Evolutionary conservation across 2,888 invertebrate genomes (phyloP).

Genomic region (Sesia bembeciformis): DNA sequence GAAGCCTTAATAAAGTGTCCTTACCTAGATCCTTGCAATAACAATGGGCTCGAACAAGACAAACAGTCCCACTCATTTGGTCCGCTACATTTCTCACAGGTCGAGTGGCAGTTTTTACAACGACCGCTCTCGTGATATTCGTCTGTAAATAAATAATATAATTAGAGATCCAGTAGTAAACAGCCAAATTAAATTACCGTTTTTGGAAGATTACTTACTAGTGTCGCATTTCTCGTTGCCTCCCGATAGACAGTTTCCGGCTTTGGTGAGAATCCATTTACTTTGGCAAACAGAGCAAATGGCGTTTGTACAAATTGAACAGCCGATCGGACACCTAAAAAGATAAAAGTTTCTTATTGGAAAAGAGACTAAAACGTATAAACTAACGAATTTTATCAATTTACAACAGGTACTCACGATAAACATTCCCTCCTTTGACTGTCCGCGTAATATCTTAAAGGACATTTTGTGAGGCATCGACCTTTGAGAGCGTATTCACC

Average conservation of each 20-base stretch:
- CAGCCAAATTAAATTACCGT: conserved; percentile 10
- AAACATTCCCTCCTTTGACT: conserved; percentile 85
- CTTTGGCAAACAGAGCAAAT: conserved; percentile 83
- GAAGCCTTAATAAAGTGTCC: background rate
- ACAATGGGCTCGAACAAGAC: conserved; percentile 82
- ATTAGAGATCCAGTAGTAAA: background rate
- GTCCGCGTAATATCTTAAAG: conserved; percentile 82
- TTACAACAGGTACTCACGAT: conserved; percentile 48
- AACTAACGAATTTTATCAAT: background rate
- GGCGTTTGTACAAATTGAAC: conserved; percentile 81
- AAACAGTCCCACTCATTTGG: conserved; percentile 85
- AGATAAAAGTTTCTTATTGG: conserved; percentile 4
- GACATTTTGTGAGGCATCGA: conserved; percentile 82
- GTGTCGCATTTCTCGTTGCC: conserved; percentile 84
- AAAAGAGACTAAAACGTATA: background rate
- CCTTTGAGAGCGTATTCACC: conserved; percentile 82
- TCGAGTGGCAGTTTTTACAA: conserved; percentile 88
- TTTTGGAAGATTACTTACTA: conserved; percentile 68
- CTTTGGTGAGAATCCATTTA: conserved; percentile 84
- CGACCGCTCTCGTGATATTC: conserved; percentile 84
- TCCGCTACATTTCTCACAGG: conserved; percentile 89
- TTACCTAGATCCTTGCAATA: conserved; percentile 78
- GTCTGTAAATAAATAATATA: conserved; percentile 60
- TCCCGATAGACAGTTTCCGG: conserved; percentile 82
- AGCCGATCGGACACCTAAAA: conserved; percentile 81